A percentile compares a stretch with the other conserved stretches of the same genome.
Conservation (phyloP, 2,113 vertebrate genomes). For the Ciconia boyciana region DNA sequence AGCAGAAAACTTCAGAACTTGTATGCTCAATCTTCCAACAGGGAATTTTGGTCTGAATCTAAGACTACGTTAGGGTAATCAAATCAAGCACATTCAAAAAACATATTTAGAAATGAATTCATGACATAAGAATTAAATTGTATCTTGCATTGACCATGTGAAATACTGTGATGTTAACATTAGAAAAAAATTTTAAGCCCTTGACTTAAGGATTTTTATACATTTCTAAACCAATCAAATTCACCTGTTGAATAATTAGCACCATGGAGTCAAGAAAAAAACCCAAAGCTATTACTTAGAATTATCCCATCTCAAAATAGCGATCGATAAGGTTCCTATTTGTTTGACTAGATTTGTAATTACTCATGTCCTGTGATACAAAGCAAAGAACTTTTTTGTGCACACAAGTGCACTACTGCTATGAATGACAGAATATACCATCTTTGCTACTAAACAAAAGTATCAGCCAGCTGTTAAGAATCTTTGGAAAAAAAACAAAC, state of each 20-base stretch:
- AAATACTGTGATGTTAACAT: neutral
- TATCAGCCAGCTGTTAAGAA: neutral
- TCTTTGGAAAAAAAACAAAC: neutral
- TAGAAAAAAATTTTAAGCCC: neutral
- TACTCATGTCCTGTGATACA: neutral
- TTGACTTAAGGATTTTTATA: neutral
- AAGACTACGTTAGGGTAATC: neutral
- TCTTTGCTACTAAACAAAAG: neutral
- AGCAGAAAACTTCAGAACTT: neutral
- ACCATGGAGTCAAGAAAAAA: neutral
- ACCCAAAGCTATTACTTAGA: neutral
- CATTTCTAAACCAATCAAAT: neutral
- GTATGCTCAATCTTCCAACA: neutral
- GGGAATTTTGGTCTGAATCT: neutral
- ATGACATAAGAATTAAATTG: neutral
- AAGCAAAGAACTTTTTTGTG: neutral
- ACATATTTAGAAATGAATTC: neutral
- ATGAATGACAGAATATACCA: neutral
- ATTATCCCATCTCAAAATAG: neutral
- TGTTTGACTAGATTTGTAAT: neutral
- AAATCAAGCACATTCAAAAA: neutral
- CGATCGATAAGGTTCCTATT: neutral
- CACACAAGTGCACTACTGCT: neutral
- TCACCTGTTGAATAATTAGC: neutral
- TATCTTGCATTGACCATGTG: no score